Conservation (phyloP, 64 coral and sea anemone species). For the Montipora sp. region DNA sequence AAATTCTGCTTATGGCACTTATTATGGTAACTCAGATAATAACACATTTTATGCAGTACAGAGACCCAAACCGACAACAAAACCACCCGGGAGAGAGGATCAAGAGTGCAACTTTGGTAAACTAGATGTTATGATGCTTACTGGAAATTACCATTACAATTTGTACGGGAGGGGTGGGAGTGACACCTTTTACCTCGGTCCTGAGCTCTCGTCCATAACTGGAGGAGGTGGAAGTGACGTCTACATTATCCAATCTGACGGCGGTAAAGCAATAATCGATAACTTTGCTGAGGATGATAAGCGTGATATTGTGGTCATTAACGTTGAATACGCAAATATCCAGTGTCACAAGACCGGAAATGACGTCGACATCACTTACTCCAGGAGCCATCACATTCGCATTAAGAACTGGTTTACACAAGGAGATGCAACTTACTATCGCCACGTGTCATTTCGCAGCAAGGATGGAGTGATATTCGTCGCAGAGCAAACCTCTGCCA, state of each 20-base stretch:
- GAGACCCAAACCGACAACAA: not conserved
- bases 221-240: conserved; percentile 56
- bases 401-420: conserved; percentile 57
- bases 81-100: not conserved
- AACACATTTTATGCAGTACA: conserved; percentile 62
- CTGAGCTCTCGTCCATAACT: conserved; percentile 35
- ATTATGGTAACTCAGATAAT: conserved; percentile 56
- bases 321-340: conserved; percentile 36
- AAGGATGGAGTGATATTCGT: conserved; percentile 54
- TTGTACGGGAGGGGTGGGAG: conserved; percentile 55
- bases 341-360: not conserved
- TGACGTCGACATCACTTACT: conserved; percentile 22
- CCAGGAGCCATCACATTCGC: conserved; percentile 56
- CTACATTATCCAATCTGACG: conserved; percentile 66
- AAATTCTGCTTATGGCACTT: conserved; percentile 27
- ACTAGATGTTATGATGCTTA: conserved; percentile 20
- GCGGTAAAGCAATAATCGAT: conserved; percentile 69
- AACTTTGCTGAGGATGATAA: conserved; percentile 64
- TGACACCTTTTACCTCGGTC: conserved; percentile 69
- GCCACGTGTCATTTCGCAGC: conserved; percentile 56
- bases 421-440: conserved; percentile 34
- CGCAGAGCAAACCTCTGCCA: not conserved
- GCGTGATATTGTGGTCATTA: conserved; percentile 49
- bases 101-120: conserved; percentile 14
- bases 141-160: conserved; percentile 63